A percentile compares a stretch with the other conserved stretches of the same genome.
phyloP scores from a whole-genome alignment of 1,140 invertebrate species.

The Aphaenogaster floridana region DNA sequence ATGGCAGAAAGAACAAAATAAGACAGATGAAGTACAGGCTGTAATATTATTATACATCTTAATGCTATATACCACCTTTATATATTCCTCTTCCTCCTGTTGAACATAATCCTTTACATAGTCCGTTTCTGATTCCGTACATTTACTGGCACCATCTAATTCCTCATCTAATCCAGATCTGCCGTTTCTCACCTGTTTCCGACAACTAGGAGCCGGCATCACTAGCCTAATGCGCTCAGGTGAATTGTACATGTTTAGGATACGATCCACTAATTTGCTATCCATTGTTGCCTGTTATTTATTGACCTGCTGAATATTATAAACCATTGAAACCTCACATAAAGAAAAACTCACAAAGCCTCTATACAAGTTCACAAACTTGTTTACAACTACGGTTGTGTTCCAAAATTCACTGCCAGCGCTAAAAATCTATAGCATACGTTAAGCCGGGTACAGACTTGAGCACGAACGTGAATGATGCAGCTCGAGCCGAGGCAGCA shows the following conservation, averaged over 20 bases:
- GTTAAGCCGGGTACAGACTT: too few species aligned
- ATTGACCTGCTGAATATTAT: neutral
- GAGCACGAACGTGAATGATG: too few species aligned
- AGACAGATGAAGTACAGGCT: neutral
- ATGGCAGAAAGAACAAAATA: slow-evolving; percentile 24
- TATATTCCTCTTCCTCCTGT: slow-evolving; percentile 77
- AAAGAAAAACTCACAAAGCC: neutral
- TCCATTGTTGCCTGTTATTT: slow-evolving; percentile 4
- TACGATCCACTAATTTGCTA: slow-evolving; percentile 27
- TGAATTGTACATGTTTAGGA: slow-evolving; percentile 71
- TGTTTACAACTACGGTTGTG: too few species aligned
- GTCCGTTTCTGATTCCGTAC: slow-evolving; percentile 66
- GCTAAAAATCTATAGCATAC: too few species aligned
- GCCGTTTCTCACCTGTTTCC: slow-evolving; percentile 3
- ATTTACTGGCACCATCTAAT: neutral
- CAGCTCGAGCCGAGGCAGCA: too few species aligned
- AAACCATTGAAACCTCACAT: neutral
- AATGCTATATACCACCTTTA: slow-evolving; percentile 73
- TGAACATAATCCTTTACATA: slow-evolving; percentile 79
- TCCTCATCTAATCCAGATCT: slow-evolving; percentile 15
- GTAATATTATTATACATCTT: slow-evolving; percentile 10
- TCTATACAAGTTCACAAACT: neutral
- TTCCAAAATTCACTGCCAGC: too few species aligned
- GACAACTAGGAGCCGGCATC: slow-evolving; percentile 38
- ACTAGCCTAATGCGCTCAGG: slow-evolving; percentile 51